phyloP scores from a whole-genome alignment of 2,888 invertebrate genomes.

The Leptinotarsa haldemani region DNA sequence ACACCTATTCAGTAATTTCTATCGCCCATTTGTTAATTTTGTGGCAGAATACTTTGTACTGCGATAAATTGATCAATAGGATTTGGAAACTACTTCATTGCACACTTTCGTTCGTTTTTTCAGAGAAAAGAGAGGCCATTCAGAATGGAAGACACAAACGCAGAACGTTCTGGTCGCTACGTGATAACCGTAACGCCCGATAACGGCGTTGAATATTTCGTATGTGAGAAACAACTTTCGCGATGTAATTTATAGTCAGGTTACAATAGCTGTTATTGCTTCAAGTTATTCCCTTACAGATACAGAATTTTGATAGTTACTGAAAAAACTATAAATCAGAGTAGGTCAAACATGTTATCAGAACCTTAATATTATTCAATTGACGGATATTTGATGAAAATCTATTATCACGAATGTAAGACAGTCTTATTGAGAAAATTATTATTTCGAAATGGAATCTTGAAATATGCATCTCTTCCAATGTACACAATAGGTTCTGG shows the following conservation, averaged over 20 bases:
- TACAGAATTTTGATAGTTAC: neutral
- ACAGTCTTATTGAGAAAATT: no score
- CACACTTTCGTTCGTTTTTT: neutral
- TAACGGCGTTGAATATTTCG: conserved; percentile 3
- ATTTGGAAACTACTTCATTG: neutral
- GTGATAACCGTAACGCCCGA: neutral
- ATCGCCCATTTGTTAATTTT: no score
- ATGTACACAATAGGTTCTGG: no score
- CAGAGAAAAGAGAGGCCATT: neutral
- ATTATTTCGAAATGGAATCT: no score
- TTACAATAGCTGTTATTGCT: neutral
- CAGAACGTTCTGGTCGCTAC: neutral
- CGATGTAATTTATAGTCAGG: conserved; percentile 9
- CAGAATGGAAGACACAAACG: conserved; percentile 1
- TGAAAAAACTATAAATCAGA: no score
- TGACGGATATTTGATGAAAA: no score
- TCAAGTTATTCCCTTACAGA: neutral
- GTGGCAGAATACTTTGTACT: no score
- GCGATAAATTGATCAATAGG: neutral
- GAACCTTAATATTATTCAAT: no score
- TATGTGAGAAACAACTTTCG: conserved; percentile 14
- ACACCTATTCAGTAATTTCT: no score
- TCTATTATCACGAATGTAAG: no score
- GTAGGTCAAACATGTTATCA: no score
- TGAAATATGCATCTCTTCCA: no score